These are phyloP conservation scores for Spilogale gracilis DNA, from an alignment of 2,113 vertebrate species.

Conservation along the genomic window DNA sequence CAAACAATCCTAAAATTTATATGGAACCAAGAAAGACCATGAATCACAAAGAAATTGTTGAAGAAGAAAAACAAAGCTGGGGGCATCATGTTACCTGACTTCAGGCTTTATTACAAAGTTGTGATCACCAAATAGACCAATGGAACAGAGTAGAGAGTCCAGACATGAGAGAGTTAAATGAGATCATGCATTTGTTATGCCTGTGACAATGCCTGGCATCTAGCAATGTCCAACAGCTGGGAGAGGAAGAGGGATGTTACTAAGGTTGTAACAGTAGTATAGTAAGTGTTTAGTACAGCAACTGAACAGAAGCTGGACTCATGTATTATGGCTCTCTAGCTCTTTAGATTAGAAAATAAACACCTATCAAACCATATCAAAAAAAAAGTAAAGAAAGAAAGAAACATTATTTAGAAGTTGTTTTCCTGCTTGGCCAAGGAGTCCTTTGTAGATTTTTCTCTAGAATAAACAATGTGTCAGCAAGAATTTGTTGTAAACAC, in stretches of 20 bases:
- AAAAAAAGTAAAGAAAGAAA: not conserved
- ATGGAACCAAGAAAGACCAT: no score
- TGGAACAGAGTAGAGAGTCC: no score
- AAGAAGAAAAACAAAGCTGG: no score
- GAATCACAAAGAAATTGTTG: no score
- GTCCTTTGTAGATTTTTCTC: not conserved
- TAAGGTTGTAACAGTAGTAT: not conserved
- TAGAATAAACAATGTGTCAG: slow-evolving; percentile 11
- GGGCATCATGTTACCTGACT: no score
- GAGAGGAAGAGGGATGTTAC: not conserved
- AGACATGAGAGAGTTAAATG: not conserved
- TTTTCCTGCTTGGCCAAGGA: not conserved
- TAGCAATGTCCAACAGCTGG: not conserved
- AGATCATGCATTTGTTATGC: not conserved
- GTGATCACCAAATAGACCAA: no score
- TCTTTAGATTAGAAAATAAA: not conserved
- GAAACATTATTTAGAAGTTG: not conserved
- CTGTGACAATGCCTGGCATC: not conserved
- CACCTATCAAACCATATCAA: no score
- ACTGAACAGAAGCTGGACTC: not conserved
- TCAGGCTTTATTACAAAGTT: no score
- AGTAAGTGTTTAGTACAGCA: not conserved
- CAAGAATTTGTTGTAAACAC: not conserved
- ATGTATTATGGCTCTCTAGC: not conserved
- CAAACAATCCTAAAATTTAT: no score